These are phyloP conservation scores for Congeria kusceri DNA, from an alignment of 2,888 invertebrate genomes.

Conservation along the genomic window DNA sequence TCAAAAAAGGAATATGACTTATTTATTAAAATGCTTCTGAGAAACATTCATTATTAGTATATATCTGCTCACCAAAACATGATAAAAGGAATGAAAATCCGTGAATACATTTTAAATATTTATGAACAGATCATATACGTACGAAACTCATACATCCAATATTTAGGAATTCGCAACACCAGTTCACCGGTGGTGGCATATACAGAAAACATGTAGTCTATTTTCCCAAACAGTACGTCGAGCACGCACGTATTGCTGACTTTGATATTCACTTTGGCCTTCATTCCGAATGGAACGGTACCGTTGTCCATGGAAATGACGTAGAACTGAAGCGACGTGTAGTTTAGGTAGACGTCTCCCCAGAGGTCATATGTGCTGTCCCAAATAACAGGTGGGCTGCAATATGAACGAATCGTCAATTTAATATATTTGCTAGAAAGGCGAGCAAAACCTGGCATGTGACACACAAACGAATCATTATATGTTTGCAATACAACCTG, in stretches of 20 bases:
- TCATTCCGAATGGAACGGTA: conserved; percentile 68
- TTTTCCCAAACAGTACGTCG: conserved; percentile 68
- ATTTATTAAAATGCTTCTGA: too few species aligned
- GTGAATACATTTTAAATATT: too few species aligned
- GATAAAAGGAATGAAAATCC: too few species aligned
- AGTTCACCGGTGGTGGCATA: conserved; percentile 71
- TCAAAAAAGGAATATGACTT: too few species aligned
- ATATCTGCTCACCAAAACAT: too few species aligned
- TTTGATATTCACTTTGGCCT: conserved; percentile 67
- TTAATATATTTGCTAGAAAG: too few species aligned
- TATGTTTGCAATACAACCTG: too few species aligned
- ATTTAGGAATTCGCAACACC: conserved; percentile 71
- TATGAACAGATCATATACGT: conserved; percentile 53
- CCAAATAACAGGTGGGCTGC: conserved; percentile 66
- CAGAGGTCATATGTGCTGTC: conserved; percentile 64
- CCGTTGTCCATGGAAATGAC: conserved; percentile 76
- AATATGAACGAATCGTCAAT: too few species aligned
- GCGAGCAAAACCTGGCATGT: too few species aligned
- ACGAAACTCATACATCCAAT: conserved; percentile 76
- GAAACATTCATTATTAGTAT: too few species aligned
- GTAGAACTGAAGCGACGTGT: conserved; percentile 69
- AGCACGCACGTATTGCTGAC: conserved; percentile 79
- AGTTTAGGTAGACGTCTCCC: conserved; percentile 67
- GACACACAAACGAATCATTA: too few species aligned
- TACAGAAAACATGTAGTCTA: conserved; percentile 63